A percentile compares a stretch with the other conserved stretches of the same genome.
Conservation (phyloP, 2,888 invertebrate genomes). For the Phengaris alcon region DNA sequence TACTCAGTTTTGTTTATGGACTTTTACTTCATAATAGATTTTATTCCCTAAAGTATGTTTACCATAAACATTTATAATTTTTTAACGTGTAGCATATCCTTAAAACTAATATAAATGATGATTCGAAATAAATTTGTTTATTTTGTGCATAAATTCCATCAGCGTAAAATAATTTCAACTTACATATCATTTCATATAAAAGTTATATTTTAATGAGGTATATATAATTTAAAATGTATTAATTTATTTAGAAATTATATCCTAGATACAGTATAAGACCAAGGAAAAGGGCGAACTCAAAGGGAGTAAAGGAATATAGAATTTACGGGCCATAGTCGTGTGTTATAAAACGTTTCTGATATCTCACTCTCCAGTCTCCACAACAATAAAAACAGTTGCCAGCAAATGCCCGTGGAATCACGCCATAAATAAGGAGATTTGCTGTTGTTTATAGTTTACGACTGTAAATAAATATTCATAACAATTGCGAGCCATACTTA, state of each 20-base stretch:
- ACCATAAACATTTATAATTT: not conserved
- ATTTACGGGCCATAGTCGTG: not conserved
- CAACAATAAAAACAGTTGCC: slow-evolving; percentile 50
- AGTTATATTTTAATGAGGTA: no score
- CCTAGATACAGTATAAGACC: not conserved
- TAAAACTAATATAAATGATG: slow-evolving; percentile 9
- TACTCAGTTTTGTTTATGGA: slow-evolving; percentile 18
- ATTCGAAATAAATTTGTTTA: not conserved
- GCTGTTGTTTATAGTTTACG: slow-evolving; percentile 76
- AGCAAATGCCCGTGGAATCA: slow-evolving; percentile 69
- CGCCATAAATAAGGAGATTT: slow-evolving; percentile 77
- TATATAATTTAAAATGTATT: not conserved
- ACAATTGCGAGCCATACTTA: slow-evolving; percentile 77
- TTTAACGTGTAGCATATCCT: not conserved
- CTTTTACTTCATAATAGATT: slow-evolving; percentile 1
- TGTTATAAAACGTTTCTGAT: slow-evolving; percentile 11
- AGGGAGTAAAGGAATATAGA: not conserved
- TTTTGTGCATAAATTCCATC: not conserved
- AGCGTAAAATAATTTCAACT: not conserved
- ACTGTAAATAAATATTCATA: slow-evolving; percentile 76
- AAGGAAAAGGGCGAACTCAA: not conserved
- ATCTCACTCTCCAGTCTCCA: not conserved
- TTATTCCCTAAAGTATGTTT: not conserved
- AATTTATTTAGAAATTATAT: not conserved
- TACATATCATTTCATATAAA: no score